These are phyloP conservation scores for Ochotona curzoniae DNA, from an alignment of 2,113 vertebrate species.

Conservation along the genomic window DNA sequence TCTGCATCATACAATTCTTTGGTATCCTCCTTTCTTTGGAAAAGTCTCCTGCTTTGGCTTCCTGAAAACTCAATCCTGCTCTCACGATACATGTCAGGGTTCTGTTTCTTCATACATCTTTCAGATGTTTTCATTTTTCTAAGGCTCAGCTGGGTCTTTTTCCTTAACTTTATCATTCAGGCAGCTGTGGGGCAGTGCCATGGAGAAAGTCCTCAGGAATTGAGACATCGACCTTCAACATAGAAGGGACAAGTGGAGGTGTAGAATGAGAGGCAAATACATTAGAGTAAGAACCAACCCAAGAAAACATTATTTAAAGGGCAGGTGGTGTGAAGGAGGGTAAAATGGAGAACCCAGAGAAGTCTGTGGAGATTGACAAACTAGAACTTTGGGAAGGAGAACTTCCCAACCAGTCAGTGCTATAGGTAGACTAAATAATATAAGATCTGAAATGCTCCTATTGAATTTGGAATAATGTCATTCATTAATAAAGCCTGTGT, in stretches of 20 bases:
- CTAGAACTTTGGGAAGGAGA: background rate
- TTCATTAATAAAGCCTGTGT: background rate
- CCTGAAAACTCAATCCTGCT: background rate
- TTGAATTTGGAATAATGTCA: background rate
- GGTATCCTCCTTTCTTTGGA: background rate
- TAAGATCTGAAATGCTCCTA: background rate
- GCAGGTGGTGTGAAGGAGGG: background rate
- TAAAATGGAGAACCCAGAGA: background rate
- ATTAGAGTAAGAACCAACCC: background rate
- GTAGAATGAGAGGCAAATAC: background rate
- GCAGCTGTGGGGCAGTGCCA: background rate
- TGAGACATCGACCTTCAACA: background rate
- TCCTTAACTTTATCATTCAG: background rate
- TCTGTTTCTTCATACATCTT: background rate
- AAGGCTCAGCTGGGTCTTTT: background rate
- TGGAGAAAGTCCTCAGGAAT: background rate
- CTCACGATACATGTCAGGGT: background rate
- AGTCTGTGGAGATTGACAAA: background rate
- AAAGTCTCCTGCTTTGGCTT: background rate
- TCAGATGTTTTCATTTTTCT: background rate
- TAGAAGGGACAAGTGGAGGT: background rate
- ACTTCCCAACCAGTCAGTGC: background rate
- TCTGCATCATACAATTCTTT: background rate
- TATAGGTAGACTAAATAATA: background rate
- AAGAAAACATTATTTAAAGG: background rate